A percentile compares a stretch with the other conserved stretches of the same genome.
phyloP scores from a whole-genome alignment of 2,113 vertebrate species.

The Scomber scombrus region DNA sequence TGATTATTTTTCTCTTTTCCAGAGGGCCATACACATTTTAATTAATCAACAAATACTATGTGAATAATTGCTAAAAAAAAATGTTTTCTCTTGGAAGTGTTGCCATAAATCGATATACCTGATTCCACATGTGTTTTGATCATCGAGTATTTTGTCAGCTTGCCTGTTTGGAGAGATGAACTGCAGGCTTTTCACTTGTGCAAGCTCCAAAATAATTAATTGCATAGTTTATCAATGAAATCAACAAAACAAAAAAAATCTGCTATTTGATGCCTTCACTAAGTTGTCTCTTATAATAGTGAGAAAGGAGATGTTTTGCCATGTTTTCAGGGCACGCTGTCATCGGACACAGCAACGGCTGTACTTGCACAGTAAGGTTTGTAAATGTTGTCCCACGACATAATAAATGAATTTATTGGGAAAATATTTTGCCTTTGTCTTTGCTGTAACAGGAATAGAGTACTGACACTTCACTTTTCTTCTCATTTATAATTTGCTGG shows the following conservation, averaged over 20 bases:
- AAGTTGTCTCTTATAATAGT: slow-evolving; percentile 10
- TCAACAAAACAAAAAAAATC: background rate
- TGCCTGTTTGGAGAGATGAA: slow-evolving; percentile 25
- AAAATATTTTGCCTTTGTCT: slow-evolving; percentile 11
- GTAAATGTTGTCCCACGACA: slow-evolving; percentile 73
- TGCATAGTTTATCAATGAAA: background rate
- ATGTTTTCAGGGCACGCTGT: slow-evolving; percentile 67
- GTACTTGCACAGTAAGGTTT: slow-evolving; percentile 74
- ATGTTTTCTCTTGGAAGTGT: slow-evolving; percentile 17
- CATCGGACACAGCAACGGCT: slow-evolving; percentile 44
- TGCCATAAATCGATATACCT: slow-evolving; percentile 25
- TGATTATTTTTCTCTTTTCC: slow-evolving; percentile 44
- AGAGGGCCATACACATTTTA: slow-evolving; percentile 36
- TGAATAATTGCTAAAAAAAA: slow-evolving; percentile 23
- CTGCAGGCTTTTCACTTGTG: slow-evolving; percentile 14
- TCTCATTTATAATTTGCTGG: background rate
- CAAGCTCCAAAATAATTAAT: slow-evolving; percentile 30
- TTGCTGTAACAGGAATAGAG: background rate
- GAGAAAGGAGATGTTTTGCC: slow-evolving; percentile 41
- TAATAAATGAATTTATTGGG: slow-evolving; percentile 73
- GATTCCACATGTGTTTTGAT: slow-evolving; percentile 26
- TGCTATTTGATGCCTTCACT: slow-evolving; percentile 42
- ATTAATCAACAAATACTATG: slow-evolving; percentile 28
- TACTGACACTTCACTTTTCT: background rate
- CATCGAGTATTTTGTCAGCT: background rate